Percentiles rank a stretch among this genome's conserved stretches.
phyloP scores from a whole-genome alignment of 2,797 vertebrate species.

The Myotis myotis region DNA sequence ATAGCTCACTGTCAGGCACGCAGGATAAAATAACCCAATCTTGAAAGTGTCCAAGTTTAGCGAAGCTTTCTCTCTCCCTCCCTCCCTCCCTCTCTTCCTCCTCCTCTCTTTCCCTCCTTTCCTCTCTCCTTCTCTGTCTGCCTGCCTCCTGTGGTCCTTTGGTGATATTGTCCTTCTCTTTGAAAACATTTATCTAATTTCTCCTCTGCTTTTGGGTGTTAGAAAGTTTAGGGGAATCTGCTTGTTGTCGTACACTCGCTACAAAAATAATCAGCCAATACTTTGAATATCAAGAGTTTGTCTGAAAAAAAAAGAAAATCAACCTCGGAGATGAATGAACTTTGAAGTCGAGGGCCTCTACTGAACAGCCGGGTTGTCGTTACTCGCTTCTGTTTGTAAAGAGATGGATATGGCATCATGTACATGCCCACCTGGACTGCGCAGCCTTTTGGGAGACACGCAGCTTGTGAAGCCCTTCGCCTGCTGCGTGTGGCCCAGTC shows the following conservation, averaged over 20 bases:
- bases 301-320: conserved; percentile 45
- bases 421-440: conserved; percentile 23
- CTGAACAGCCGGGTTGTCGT: neutral
- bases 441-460: conserved; percentile 41
- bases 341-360: conserved; percentile 11
- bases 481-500: neutral
- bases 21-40: neutral
- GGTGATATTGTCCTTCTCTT: conserved; percentile 9
- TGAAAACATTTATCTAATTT: neutral
- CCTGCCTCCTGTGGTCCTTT: neutral
- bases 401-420: neutral
- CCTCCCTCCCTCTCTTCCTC: neutral
- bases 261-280: conserved; percentile 26
- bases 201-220: neutral
- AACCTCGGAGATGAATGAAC: conserved; percentile 40
- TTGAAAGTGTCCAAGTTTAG: neutral
- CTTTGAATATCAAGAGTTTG: conserved; percentile 36
- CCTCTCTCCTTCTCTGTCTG: neutral
- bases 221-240: neutral
- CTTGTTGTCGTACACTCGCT: neutral
- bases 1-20: neutral
- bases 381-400: neutral
- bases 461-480: conserved; percentile 35
- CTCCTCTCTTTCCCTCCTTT: rapidly evolving
- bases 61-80: neutral